Conservation (phyloP, 2,888 invertebrate species). For the Neocrepidodera transversa region DNA sequence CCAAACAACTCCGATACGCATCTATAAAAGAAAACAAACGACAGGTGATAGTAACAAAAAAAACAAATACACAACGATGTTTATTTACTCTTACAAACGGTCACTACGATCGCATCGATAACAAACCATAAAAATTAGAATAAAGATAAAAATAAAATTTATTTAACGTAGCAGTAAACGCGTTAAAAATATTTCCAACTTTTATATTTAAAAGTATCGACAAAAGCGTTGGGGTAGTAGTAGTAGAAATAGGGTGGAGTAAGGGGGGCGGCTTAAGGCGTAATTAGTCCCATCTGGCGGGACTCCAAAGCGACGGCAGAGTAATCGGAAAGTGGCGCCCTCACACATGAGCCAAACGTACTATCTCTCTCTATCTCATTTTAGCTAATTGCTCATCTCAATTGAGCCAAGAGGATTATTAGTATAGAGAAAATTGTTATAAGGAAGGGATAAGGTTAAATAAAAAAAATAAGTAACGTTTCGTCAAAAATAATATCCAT, state of each 20-base stretch:
- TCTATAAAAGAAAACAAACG: slow-evolving; percentile 26
- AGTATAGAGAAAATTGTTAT: background rate
- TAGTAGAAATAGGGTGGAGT: slow-evolving; percentile 9
- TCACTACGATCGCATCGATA: slow-evolving; percentile 38
- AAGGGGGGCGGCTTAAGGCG: slow-evolving; percentile 58
- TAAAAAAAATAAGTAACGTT: background rate
- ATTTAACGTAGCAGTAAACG: too few relatives aligned
- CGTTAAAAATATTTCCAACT: too few relatives aligned
- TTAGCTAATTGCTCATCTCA: slow-evolving; percentile 59
- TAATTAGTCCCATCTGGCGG: slow-evolving; percentile 63
- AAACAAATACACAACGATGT: slow-evolving; percentile 44
- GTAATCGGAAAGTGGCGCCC: slow-evolving; percentile 60
- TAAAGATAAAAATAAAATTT: too few relatives aligned
- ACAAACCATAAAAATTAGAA: slow-evolving; percentile 42
- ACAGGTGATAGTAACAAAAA: slow-evolving; percentile 48
- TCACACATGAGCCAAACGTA: slow-evolving; percentile 60
- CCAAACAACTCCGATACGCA: background rate
- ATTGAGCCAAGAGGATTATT: slow-evolving; percentile 55
- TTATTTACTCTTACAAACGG: slow-evolving; percentile 46
- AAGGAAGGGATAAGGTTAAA: background rate
- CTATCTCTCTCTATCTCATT: slow-evolving; percentile 23
- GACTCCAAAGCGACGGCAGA: slow-evolving; percentile 57
- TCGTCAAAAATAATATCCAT: background rate
- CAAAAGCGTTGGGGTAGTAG: too few relatives aligned
- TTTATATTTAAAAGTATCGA: too few relatives aligned